A percentile compares a stretch with the other conserved stretches of the same genome.
phyloP scores from a whole-genome alignment of 2,797 vertebrate species.

The Lycodopsis pacificus region DNA sequence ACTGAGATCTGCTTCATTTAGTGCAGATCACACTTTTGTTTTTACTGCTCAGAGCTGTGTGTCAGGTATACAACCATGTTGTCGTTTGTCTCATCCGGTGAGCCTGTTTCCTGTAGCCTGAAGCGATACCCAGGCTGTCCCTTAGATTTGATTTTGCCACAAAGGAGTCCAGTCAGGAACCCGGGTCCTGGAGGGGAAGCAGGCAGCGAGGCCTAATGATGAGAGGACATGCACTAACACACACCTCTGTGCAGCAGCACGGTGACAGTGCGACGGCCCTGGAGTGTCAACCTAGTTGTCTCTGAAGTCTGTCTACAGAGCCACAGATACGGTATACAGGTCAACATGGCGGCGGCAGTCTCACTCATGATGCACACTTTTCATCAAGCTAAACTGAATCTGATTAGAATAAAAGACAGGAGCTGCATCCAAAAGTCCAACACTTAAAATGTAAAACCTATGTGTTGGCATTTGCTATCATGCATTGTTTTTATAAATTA shows the following conservation, averaged over 20 bases:
- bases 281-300: conserved; percentile 74
- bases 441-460: neutral
- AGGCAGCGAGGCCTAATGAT: conserved; percentile 71
- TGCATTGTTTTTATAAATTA: neutral
- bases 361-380: conserved; percentile 30
- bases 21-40: conserved; percentile 45
- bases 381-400: conserved; percentile 32
- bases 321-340: conserved; percentile 62
- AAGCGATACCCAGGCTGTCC: conserved; percentile 57
- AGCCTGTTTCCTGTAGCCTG: conserved; percentile 65
- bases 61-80: conserved; percentile 51
- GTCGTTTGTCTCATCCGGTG: conserved; percentile 47
- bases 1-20: conserved; percentile 52
- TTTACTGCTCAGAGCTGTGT: conserved; percentile 31
- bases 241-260: conserved; percentile 44
- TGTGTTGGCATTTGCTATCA: neutral
- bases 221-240: conserved; percentile 45
- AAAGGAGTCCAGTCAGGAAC: conserved; percentile 64
- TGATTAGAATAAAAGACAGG: neutral
- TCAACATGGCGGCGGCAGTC: conserved; percentile 65
- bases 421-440: neutral
- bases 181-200: conserved; percentile 54
- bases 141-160: conserved; percentile 71
- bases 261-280: conserved; percentile 64
- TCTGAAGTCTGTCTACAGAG: conserved; percentile 66